A percentile compares a stretch with the other conserved stretches of the same genome.
phyloP scores from a whole-genome alignment of 2,113 vertebrate genomes.

The Orthonyx spaldingii region DNA sequence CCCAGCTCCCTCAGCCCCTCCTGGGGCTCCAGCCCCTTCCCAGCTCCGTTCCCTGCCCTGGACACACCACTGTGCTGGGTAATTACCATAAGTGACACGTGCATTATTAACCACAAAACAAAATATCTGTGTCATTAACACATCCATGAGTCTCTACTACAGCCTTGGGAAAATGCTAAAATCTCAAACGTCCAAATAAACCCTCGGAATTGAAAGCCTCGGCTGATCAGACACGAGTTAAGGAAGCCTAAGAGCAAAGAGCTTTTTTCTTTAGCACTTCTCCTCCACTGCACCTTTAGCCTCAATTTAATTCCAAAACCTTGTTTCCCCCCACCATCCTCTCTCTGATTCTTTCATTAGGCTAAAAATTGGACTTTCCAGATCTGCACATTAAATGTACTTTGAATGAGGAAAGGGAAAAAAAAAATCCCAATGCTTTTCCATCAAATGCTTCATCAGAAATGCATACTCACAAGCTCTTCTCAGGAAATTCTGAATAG shows the following conservation, averaged over 20 bases:
- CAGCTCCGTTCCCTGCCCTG: not conserved
- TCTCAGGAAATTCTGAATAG: not conserved
- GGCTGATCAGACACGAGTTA: not conserved
- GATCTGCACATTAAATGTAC: not conserved
- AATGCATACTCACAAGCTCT: slow-evolving; percentile 10
- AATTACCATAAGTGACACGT: not conserved
- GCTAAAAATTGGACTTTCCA: not conserved
- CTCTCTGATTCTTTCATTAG: not conserved
- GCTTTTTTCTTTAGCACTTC: not conserved
- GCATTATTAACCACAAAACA: not conserved
- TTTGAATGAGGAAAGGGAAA: not conserved
- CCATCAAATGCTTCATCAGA: slow-evolving; percentile 44
- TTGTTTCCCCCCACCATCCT: not conserved
- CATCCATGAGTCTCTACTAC: not conserved
- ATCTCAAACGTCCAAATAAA: not conserved
- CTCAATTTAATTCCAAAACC: not conserved
- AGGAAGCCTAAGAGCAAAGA: not conserved
- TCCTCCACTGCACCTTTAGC: not conserved
- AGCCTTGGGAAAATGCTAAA: not conserved
- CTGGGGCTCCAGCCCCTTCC: not conserved
- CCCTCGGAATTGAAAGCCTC: not conserved
- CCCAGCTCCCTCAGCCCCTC: not conserved
- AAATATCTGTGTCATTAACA: not conserved
- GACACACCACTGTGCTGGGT: accelerated
- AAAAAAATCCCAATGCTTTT: not conserved